phyloP scores from a whole-genome alignment of 2,888 invertebrate genomes.

The Cordilura impudica region DNA sequence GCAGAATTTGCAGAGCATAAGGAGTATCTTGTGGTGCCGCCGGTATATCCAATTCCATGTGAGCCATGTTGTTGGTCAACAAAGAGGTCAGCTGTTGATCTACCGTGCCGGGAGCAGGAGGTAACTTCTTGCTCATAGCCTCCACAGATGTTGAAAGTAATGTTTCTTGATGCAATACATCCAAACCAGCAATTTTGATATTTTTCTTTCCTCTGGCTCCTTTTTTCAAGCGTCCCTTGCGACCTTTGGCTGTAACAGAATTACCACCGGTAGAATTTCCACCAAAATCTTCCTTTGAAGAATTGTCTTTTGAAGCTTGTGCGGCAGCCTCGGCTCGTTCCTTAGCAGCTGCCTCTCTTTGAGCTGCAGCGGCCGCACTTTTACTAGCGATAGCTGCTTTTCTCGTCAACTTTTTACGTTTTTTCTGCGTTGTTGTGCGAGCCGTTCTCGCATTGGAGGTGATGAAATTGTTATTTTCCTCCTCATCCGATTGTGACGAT shows the following conservation, averaged over 20 bases:
- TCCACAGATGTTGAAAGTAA: conserved; percentile 90
- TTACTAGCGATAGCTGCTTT: conserved; percentile 77
- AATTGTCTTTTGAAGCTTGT: conserved; percentile 70
- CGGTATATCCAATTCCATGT: conserved; percentile 91
- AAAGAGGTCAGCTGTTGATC: conserved; percentile 92
- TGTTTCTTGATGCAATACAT: conserved; percentile 92
- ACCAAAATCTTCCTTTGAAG: conserved; percentile 78
- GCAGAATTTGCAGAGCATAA: conserved; percentile 90
- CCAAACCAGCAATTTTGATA: conserved; percentile 90
- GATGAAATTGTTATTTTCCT: conserved; percentile 78
- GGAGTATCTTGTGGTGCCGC: conserved; percentile 87
- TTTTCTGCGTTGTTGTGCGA: conserved; percentile 71
- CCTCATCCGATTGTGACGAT: conserved; percentile 82
- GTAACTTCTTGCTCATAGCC: conserved; percentile 84
- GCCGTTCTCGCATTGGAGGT: conserved; percentile 63
- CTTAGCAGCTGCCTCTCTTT: conserved; percentile 70
- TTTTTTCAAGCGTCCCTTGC: conserved; percentile 82
- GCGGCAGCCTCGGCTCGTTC: conserved; percentile 76
- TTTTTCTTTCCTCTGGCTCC: conserved; percentile 83
- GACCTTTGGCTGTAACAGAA: conserved; percentile 71
- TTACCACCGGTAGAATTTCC: conserved; percentile 59
- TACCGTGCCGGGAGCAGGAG: conserved; percentile 94
- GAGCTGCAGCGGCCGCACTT: conserved; percentile 73
- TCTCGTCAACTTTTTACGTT: conserved; percentile 77
- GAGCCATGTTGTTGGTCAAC: conserved; percentile 84